Percentiles rank a stretch among this genome's conserved stretches.
These are phyloP conservation scores for Aplysina aerophoba DNA, from an alignment of 37 sponge, comb jelly and placozoan species.

Conservation along the genomic window DNA sequence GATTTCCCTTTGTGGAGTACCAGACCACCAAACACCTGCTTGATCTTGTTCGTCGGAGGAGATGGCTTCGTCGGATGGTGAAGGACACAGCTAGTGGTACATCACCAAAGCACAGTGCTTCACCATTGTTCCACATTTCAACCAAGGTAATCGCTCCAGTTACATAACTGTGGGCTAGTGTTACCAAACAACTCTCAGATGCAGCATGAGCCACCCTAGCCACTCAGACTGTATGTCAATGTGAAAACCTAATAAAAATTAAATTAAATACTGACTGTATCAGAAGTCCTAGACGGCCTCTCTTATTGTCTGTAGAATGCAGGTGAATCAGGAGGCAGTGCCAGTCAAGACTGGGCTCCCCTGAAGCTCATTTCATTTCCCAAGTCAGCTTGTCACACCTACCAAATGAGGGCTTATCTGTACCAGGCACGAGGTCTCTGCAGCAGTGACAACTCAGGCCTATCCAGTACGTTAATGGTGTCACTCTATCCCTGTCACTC, in stretches of 20 bases:
- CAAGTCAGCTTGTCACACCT: constrained; percentile 65
- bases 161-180: too few species aligned
- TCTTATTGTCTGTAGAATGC: constrained; percentile 43
- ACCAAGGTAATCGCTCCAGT: too few species aligned
- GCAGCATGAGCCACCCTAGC: too few species aligned
- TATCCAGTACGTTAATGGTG: constrained; percentile 84
- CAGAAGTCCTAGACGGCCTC: too few species aligned
- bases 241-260: too few species aligned
- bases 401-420: constrained; percentile 93
- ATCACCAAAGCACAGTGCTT: too few species aligned
- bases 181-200: too few species aligned
- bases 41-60: constrained; percentile 54
- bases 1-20: constrained; percentile 64
- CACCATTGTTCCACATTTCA: too few species aligned
- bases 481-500: too few species aligned
- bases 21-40: constrained; percentile 73
- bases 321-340: constrained; percentile 76
- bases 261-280: too few species aligned
- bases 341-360: constrained; percentile 71
- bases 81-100: constrained; percentile 40
- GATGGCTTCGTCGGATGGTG: constrained; percentile 80
- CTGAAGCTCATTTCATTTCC: constrained; percentile 80
- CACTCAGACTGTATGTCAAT: too few species aligned
- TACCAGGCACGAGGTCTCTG: constrained; percentile 95
- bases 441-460: constrained; percentile 88